phyloP scores from a whole-genome alignment of 2,888 invertebrate species.

The Lochmaea crataegi region DNA sequence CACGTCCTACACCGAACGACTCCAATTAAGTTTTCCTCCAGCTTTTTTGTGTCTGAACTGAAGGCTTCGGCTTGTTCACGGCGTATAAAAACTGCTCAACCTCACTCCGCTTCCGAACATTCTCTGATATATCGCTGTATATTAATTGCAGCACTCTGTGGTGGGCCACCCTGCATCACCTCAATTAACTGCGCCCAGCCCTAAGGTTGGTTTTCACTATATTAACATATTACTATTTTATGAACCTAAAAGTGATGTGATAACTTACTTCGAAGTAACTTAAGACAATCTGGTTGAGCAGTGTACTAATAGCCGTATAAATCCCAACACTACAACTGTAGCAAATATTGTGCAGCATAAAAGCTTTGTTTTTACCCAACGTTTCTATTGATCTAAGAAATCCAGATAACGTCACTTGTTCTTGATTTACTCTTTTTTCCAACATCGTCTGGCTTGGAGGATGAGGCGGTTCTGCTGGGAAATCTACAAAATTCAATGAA shows the following conservation, averaged over 20 bases:
- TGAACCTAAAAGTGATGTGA: neutral
- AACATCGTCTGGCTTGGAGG: slow-evolving; percentile 71
- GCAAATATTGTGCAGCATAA: slow-evolving; percentile 81
- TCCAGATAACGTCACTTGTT: slow-evolving; percentile 66
- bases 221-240: too few species aligned
- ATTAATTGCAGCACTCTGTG: too few species aligned
- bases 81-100: too few species aligned
- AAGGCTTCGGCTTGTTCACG: too few species aligned
- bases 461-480: slow-evolving; percentile 68
- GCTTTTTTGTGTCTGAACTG: too few species aligned
- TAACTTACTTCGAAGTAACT: slow-evolving; percentile 78
- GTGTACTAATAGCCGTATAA: slow-evolving; percentile 94
- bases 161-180: too few species aligned
- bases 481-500: slow-evolving; percentile 64
- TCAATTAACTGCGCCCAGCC: too few species aligned
- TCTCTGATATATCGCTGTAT: too few species aligned
- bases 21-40: too few species aligned
- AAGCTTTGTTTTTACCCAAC: slow-evolving; percentile 81
- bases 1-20: too few species aligned
- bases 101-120: too few species aligned
- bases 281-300: slow-evolving; percentile 87
- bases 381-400: slow-evolving; percentile 78
- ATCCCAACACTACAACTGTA: slow-evolving; percentile 95
- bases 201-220: too few species aligned
- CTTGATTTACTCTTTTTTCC: slow-evolving; percentile 67